phyloP scores from a whole-genome alignment of 2,888 invertebrate genomes.

The Lathronympha strigana region DNA sequence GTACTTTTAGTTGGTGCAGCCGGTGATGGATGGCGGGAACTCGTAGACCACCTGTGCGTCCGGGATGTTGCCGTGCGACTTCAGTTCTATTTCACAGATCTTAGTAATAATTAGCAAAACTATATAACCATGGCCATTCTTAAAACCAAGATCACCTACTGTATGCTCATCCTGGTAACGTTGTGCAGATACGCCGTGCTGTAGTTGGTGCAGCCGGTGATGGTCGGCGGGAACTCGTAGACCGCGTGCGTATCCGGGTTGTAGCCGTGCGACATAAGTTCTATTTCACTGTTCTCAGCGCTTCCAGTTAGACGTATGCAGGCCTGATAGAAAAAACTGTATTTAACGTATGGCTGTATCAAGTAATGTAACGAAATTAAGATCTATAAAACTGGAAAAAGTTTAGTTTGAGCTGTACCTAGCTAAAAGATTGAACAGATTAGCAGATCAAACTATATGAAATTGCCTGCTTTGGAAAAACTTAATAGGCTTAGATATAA shows the following conservation, averaged over 20 bases:
- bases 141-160: slow-evolving; percentile 55
- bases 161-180: slow-evolving; percentile 75
- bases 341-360: too few species aligned
- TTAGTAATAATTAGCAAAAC: too few species aligned
- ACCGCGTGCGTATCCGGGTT: slow-evolving; percentile 68
- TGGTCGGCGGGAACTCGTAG: slow-evolving; percentile 75
- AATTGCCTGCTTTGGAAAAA: too few species aligned
- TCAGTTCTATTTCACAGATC: slow-evolving; percentile 67
- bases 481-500: too few species aligned
- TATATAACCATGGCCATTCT: background rate
- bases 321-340: slow-evolving; percentile 51
- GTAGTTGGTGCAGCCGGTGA: slow-evolving; percentile 75
- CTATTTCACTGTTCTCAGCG: slow-evolving; percentile 70
- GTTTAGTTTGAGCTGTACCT: too few species aligned
- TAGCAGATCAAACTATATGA: too few species aligned
- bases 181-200: slow-evolving; percentile 74
- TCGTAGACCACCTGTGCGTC: slow-evolving; percentile 70
- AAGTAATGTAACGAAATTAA: too few species aligned
- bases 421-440: too few species aligned
- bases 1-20: slow-evolving; percentile 73
- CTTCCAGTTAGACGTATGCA: slow-evolving; percentile 68
- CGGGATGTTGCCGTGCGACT: slow-evolving; percentile 75
- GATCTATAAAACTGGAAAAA: too few species aligned
- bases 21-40: slow-evolving; percentile 76
- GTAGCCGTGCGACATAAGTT: slow-evolving; percentile 75